Evolutionary conservation across 2,888 invertebrate species (phyloP).

Genomic region (Acanthoscelides obtectus): DNA sequence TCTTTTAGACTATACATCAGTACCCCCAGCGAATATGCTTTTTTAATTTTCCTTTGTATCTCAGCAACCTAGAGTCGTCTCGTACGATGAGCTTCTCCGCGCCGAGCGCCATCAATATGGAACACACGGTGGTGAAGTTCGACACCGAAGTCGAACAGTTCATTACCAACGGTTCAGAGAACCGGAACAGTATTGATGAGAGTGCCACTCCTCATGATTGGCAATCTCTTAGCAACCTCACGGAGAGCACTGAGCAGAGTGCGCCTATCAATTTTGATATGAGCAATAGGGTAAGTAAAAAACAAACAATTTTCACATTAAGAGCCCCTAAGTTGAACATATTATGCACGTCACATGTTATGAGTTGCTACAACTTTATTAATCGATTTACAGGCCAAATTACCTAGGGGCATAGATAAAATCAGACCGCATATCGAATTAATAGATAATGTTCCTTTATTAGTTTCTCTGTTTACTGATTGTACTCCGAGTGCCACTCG

Average conservation of each 20-base stretch:
- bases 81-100: conserved; percentile 79
- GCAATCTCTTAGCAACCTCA: conserved; percentile 78
- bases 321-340: too few species aligned
- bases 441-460: conserved; percentile 95
- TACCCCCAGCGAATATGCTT: too few species aligned
- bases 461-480: conserved; percentile 96
- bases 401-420: conserved; percentile 94
- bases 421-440: conserved; percentile 92
- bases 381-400: conserved; percentile 64
- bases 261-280: conserved; percentile 89
- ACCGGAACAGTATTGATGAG: conserved; percentile 38
- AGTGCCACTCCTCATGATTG: conserved; percentile 64
- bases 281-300: conserved; percentile 73
- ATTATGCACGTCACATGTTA: too few species aligned
- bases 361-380: neutral
- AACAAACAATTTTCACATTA: too few species aligned
- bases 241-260: conserved; percentile 87
- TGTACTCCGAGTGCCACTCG: conserved; percentile 88
- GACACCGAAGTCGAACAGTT: conserved; percentile 52
- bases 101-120: conserved; percentile 79
- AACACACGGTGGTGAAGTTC: conserved; percentile 67
- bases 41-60: neutral
- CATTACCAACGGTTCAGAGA: conserved; percentile 34
- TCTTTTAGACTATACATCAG: too few species aligned
- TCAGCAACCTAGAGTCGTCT: conserved; percentile 63